These are phyloP conservation scores for Thrips palmi DNA, from an alignment of 1,140 invertebrate genomes.

Conservation along the genomic window DNA sequence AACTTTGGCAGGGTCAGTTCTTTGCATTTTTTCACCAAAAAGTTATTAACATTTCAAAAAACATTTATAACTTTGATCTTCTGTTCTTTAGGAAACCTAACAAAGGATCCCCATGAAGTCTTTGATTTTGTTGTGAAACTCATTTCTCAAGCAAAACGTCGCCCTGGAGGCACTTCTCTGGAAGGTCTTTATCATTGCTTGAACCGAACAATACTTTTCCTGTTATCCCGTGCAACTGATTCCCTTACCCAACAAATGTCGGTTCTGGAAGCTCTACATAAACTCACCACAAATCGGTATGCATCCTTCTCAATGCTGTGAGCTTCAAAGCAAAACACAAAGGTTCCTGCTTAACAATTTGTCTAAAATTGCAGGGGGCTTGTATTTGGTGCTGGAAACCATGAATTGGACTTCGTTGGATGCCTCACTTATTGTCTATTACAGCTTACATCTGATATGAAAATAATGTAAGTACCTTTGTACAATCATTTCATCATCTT, in stretches of 20 bases:
- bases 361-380: slow-evolving; percentile 35
- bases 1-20: slow-evolving; percentile 77
- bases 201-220: slow-evolving; percentile 83
- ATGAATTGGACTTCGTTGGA: slow-evolving; percentile 87
- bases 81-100: slow-evolving; percentile 36
- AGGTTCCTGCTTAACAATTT: slow-evolving; percentile 6
- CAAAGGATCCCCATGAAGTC: slow-evolving; percentile 81
- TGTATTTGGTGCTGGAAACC: slow-evolving; percentile 86
- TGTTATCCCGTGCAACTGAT: slow-evolving; percentile 79
- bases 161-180: slow-evolving; percentile 48
- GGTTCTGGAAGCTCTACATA: slow-evolving; percentile 82
- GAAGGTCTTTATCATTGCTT: slow-evolving; percentile 84
- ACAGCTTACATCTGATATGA: slow-evolving; percentile 79
- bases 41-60: not conserved
- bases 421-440: slow-evolving; percentile 91
- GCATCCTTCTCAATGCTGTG: slow-evolving; percentile 10
- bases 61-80: slow-evolving; percentile 1
- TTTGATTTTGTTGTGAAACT: slow-evolving; percentile 90
- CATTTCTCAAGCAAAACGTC: slow-evolving; percentile 69
- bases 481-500: too few relatives aligned
- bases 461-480: slow-evolving; percentile 37
- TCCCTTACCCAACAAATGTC: slow-evolving; percentile 78
- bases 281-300: slow-evolving; percentile 62
- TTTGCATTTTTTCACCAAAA: not conserved
- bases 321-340: not conserved